phyloP scores from a whole-genome alignment of 2,888 invertebrate genomes.

The Conchocele bisecta region DNA sequence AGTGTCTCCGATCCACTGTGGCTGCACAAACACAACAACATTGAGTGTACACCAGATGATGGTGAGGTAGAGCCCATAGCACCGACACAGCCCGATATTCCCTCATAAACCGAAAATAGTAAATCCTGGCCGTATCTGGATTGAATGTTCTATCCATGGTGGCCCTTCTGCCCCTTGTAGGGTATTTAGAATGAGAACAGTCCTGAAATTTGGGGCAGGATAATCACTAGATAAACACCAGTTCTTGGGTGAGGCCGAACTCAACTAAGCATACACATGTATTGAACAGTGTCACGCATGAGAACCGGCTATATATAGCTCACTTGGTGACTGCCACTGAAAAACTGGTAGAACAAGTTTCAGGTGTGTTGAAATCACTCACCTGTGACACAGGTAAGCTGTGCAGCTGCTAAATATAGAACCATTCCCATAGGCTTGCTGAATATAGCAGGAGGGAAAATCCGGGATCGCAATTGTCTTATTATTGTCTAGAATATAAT shows the following conservation, averaged over 20 bases:
- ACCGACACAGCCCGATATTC: slow-evolving; percentile 92
- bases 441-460: too few relatives aligned
- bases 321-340: slow-evolving; percentile 16
- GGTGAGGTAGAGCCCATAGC: slow-evolving; percentile 98
- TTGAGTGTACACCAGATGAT: slow-evolving; percentile 98
- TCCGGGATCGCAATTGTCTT: too few relatives aligned
- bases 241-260: slow-evolving; percentile 53
- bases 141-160: slow-evolving; percentile 68
- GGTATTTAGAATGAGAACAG: slow-evolving; percentile 28
- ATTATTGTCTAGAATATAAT: too few relatives aligned
- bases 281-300: slow-evolving; percentile 47
- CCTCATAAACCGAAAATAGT: slow-evolving; percentile 81
- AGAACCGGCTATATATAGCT: slow-evolving; percentile 44
- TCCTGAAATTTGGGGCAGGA: slow-evolving; percentile 33
- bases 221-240: slow-evolving; percentile 15
- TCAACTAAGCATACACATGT: slow-evolving; percentile 45
- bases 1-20: slow-evolving; percentile 85
- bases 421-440: too few relatives aligned
- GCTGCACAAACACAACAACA: slow-evolving; percentile 96
- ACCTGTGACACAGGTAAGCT: slow-evolving; percentile 43
- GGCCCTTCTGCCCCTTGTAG: slow-evolving; percentile 45
- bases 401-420: too few relatives aligned
- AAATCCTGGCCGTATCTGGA: slow-evolving; percentile 73
- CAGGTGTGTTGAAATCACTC: slow-evolving; percentile 39
- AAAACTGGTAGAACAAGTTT: slow-evolving; percentile 62